Conservation (phyloP, 1,140 invertebrate species). For the Propsilocerus akamusi region DNA sequence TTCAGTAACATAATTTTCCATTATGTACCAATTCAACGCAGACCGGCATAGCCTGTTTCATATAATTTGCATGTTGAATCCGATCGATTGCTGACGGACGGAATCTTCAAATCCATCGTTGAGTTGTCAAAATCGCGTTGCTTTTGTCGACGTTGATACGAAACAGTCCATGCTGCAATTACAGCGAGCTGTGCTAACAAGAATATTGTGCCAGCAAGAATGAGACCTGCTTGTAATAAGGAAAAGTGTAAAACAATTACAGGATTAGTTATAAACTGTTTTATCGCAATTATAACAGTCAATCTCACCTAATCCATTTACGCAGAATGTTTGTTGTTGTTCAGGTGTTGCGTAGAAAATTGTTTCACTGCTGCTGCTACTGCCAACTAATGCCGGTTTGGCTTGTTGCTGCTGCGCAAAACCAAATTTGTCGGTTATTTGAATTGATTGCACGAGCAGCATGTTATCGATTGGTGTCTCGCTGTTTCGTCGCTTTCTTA, state of each 20-base stretch:
- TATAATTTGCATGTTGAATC: too few species aligned
- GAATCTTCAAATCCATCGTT: too few species aligned
- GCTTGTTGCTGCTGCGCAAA: slow-evolving; percentile 36
- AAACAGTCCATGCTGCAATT: slow-evolving; percentile 22
- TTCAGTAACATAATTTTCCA: too few species aligned
- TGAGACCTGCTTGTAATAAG: slow-evolving; percentile 13
- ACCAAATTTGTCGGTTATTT: slow-evolving; percentile 82
- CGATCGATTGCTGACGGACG: too few species aligned
- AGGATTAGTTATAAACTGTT: not conserved
- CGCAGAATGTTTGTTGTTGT: not conserved
- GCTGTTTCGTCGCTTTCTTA: not conserved
- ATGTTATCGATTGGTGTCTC: slow-evolving; percentile 41
- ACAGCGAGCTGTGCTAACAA: slow-evolving; percentile 20
- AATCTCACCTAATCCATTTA: not conserved
- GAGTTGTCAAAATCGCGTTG: too few species aligned
- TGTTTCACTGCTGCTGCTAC: not conserved
- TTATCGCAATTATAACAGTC: not conserved
- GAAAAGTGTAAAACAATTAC: not conserved
- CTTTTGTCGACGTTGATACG: too few species aligned
- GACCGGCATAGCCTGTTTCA: too few species aligned
- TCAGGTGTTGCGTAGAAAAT: not conserved
- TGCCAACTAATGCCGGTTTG: not conserved
- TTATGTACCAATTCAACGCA: too few species aligned
- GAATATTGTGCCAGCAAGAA: slow-evolving; percentile 18
- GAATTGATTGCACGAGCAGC: slow-evolving; percentile 73